These are phyloP conservation scores for Platichthys flesus DNA, from an alignment of 2,113 vertebrate genomes.

Conservation along the genomic window DNA sequence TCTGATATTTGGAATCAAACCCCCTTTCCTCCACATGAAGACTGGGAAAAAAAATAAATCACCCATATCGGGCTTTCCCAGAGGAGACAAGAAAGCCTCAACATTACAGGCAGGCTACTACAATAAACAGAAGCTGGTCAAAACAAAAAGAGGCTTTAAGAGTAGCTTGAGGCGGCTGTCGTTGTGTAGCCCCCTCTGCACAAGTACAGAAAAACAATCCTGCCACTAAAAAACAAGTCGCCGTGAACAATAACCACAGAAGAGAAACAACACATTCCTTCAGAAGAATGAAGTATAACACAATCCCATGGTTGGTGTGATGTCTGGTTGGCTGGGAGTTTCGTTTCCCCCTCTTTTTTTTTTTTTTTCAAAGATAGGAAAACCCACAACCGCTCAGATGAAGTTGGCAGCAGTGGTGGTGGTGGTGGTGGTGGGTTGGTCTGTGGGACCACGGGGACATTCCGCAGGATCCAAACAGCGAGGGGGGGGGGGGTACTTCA, in stretches of 20 bases:
- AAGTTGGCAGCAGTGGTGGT: conserved; percentile 16
- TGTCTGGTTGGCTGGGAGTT: conserved; percentile 33
- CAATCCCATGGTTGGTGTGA: conserved; percentile 52
- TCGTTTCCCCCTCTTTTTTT: neutral
- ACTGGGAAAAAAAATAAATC: neutral
- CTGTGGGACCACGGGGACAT: conserved; percentile 66
- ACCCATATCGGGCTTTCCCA: conserved; percentile 6
- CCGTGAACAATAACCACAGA: conserved; percentile 34
- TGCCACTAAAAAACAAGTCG: conserved; percentile 25
- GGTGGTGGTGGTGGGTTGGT: conserved; percentile 12
- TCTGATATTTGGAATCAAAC: conserved; percentile 2
- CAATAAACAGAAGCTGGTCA: conserved; percentile 51
- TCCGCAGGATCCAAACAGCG: conserved; percentile 60
- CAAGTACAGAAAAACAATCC: conserved; percentile 45
- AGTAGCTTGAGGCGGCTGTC: conserved; percentile 35
- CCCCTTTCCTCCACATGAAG: neutral
- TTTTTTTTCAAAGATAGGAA: conserved; percentile 17
- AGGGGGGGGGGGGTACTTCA: conserved; percentile 31
- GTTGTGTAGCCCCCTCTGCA: conserved; percentile 23
- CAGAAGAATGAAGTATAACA: conserved; percentile 36
- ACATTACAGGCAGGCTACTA: conserved; percentile 11
- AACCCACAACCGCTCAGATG: conserved; percentile 12
- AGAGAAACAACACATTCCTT: conserved; percentile 65
- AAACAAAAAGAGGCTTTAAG: conserved; percentile 39
- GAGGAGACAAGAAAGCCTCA: conserved; percentile 11